Base-by-base conservation (phyloP, 2,113 vertebrate genomes). In the Neopipo cinnamomea region DNA sequence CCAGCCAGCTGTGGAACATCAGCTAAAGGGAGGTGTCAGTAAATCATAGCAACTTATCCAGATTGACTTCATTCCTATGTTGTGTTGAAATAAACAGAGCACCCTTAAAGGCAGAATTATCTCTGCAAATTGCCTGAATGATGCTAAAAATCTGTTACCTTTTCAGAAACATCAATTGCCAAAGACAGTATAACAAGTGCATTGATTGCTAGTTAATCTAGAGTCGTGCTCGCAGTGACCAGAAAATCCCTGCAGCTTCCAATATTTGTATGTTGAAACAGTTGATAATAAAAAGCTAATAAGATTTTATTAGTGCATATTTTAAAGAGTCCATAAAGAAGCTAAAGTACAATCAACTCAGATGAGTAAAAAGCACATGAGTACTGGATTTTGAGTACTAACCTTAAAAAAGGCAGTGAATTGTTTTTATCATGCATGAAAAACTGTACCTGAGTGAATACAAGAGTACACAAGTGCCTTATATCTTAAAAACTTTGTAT, bases 241-340 rank as follows among this genome's bases (percentile, higher is more conserved):
- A 94, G 78, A 84, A 95, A 97, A 88, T 89, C 96, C 52, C 59
- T 82, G 74, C 92, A 77, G 35, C 76, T 88, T 93, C 78, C 81
- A 68, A 30, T 95, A 89, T 88, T 88, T 95, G 81, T 96, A 19
- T 90, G 62, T 89, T 86, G 82, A 97, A 84, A 84, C n/a, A 87
- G 82, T 58, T 95, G 55, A 93, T 94, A 96, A 91, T 90, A 94
- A 87, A 96, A 90, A 39, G 67, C 55, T 86, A 95, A 63, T 65
- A 84, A 90, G 72, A 77, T 95, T 98, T 96, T 97, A 96, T 96
- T 95, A 91, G 72, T 83, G 85, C 56, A 16, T 95, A 67, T 95
- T 98, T 96, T 94, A 96, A 91, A 92, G 77, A 96, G 77, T 85
- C 94, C 37, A 66, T 94, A 77, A 95, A 96, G 56, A 95, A 96